Evolutionary conservation across 2,113 vertebrate species (phyloP).

Genomic region (Dasyurus viverrinus): DNA sequence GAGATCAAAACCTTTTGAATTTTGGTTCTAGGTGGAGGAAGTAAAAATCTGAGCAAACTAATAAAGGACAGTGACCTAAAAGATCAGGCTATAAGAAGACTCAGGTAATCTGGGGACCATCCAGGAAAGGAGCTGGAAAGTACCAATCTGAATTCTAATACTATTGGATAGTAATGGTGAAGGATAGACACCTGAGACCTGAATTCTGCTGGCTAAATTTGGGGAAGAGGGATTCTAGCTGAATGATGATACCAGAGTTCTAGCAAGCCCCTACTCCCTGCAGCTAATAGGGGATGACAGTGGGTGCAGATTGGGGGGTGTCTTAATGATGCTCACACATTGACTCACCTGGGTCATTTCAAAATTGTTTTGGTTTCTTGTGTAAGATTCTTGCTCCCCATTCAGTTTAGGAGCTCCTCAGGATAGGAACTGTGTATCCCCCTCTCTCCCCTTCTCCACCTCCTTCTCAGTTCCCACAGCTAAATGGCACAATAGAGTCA

Average conservation of each 20-base stretch:
- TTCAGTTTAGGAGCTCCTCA: background rate
- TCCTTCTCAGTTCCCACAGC: background rate
- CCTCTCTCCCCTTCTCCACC: too few species aligned
- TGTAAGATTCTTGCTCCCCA: background rate
- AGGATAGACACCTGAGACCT: background rate
- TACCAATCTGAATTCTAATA: background rate
- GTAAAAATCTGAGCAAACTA: background rate
- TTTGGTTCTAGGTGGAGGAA: background rate
- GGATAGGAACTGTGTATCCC: too few species aligned
- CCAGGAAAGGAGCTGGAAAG: background rate
- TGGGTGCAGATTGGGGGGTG: background rate
- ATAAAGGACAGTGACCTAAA: background rate
- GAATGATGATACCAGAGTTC: background rate
- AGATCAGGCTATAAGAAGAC: background rate
- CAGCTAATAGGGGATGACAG: background rate
- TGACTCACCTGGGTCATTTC: background rate
- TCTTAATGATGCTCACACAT: background rate
- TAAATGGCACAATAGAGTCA: background rate
- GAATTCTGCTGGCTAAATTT: background rate
- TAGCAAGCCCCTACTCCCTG: background rate
- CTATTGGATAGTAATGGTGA: background rate
- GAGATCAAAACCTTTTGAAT: background rate
- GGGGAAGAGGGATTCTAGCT: background rate
- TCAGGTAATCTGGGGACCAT: background rate
- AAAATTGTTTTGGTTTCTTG: background rate